phyloP scores from a whole-genome alignment of 1,140 invertebrate genomes.

The Trichonephila inaurata region DNA sequence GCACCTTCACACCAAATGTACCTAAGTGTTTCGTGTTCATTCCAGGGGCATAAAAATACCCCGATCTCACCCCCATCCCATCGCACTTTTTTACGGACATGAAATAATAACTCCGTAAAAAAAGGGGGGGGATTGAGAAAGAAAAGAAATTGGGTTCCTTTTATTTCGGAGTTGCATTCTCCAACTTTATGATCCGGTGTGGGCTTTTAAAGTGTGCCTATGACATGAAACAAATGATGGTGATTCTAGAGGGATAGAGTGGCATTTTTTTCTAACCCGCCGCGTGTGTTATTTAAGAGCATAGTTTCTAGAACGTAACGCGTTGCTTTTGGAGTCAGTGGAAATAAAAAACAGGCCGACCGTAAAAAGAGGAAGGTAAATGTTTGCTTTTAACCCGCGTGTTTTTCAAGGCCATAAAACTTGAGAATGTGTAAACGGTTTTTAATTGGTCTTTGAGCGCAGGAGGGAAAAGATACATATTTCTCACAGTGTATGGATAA shows the following conservation, averaged over 20 bases:
- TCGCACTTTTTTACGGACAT: background rate
- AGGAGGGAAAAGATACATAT: background rate
- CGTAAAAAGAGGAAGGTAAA: background rate
- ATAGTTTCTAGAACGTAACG: conserved; percentile 30
- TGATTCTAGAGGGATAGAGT: background rate
- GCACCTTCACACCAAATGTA: background rate
- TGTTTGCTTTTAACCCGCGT: background rate
- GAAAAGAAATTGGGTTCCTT: background rate
- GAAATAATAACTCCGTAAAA: background rate
- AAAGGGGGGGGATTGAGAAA: background rate
- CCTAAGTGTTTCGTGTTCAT: background rate
- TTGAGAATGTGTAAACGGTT: conserved; percentile 30
- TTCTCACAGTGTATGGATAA: background rate
- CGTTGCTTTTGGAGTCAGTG: background rate
- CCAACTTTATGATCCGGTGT: background rate
- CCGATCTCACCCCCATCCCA: background rate
- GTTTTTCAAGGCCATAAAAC: conserved; percentile 1
- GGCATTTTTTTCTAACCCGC: background rate
- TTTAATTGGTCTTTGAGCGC: conserved; percentile 11
- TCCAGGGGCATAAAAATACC: background rate
- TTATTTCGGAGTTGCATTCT: conserved; percentile 15
- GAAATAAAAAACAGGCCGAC: conserved; percentile 19
- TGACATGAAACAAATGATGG: background rate
- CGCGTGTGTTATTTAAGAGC: conserved; percentile 41
- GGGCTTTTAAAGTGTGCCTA: background rate